Percentiles rank a stretch among this genome's conserved stretches.
Evolutionary conservation across 2,113 vertebrate genomes (phyloP).

Genomic region (Bos taurus): ARS-UCD2.0 NC_037338.1:24129001-24129500

Average conservation of each 20-base stretch:
- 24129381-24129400: not conserved
- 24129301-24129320: not conserved
- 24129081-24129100: not conserved
- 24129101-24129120: not conserved
- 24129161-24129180: not conserved
- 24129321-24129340: not conserved
- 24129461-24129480: not conserved
- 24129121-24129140: not conserved
- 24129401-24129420: not conserved
- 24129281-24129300: not conserved
- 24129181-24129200: not conserved
- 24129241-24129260: not conserved
- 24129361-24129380: not conserved
- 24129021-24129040: not conserved
- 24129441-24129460: not conserved
- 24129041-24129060: not conserved
- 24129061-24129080: not conserved
- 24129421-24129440: not conserved
- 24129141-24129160: not conserved
- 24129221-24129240: not conserved
- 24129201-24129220: not conserved
- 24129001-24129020: not conserved
- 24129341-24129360: not conserved
- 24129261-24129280: not conserved
- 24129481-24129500: not conserved